Evolutionary conservation across 2,797 vertebrate genomes (phyloP).

Genomic region (Sphenopsis melanotis): DNA sequence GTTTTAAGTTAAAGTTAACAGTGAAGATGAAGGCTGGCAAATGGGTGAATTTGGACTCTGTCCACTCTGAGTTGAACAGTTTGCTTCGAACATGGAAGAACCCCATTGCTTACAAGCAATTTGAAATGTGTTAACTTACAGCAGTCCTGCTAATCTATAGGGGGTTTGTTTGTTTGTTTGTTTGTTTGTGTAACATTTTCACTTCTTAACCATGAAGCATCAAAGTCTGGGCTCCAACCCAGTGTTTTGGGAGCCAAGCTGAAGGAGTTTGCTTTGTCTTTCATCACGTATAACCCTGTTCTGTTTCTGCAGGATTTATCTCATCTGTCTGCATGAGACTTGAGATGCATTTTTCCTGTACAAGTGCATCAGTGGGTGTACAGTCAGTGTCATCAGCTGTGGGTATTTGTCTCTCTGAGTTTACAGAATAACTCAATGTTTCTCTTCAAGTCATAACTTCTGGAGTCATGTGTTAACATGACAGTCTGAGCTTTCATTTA

Average conservation of each 20-base stretch:
- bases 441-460: neutral
- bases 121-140: neutral
- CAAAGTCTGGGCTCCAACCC: neutral
- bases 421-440: neutral
- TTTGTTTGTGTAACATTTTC: neutral
- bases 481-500: neutral
- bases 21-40: neutral
- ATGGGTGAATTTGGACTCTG: neutral
- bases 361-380: neutral
- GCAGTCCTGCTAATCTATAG: neutral
- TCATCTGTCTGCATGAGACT: neutral
- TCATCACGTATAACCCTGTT: neutral
- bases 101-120: fast-evolving
- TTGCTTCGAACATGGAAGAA: neutral
- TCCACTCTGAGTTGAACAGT: neutral
- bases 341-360: neutral
- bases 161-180: neutral
- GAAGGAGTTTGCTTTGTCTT: neutral
- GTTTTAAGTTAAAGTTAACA: neutral
- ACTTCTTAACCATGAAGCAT: neutral
- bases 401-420: neutral
- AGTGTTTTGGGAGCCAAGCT: neutral
- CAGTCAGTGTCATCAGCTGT: neutral
- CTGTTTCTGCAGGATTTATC: neutral
- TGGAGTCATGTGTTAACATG: neutral